Conservation (phyloP, 2,113 vertebrate genomes). For the Leptobrachium leishanense region DNA sequence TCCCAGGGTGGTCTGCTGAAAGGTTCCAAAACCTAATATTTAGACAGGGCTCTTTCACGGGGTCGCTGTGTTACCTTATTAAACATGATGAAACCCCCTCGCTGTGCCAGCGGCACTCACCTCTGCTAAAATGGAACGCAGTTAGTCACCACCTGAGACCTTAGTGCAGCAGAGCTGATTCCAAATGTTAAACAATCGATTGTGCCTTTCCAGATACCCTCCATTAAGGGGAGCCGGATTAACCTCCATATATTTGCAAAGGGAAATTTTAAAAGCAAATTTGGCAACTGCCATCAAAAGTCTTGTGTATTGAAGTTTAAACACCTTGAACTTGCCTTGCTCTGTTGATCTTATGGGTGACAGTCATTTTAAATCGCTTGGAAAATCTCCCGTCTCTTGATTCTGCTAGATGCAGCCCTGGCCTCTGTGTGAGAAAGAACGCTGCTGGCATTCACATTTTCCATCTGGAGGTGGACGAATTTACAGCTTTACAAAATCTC, state of each 20-base stretch:
- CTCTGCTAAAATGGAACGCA: conserved; percentile 31
- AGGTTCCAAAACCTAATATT: conserved; percentile 8
- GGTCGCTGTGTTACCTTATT: conserved; percentile 5
- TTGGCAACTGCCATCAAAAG: conserved; percentile 70
- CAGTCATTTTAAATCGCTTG: conserved; percentile 64
- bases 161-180: not conserved
- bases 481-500: no score
- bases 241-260: conserved; percentile 51
- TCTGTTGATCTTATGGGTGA: conserved; percentile 66
- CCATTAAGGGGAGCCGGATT: conserved; percentile 30
- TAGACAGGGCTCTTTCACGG: conserved; percentile 9
- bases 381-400: conserved; percentile 53
- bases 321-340: conserved; percentile 63
- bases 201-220: conserved; percentile 17
- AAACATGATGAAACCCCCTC: not conserved
- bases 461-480: no score
- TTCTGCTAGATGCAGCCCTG: conserved; percentile 39
- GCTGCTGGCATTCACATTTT: no score
- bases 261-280: conserved; percentile 73
- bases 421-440: not conserved
- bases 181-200: conserved; percentile 41
- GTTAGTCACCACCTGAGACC: not conserved
- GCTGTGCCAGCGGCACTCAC: conserved; percentile 8
- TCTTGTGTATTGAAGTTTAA: conserved; percentile 62
- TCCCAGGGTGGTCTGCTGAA: not conserved